Conservation (phyloP, 2,888 invertebrate species). For the Phytoseiulus persimilis region DNA sequence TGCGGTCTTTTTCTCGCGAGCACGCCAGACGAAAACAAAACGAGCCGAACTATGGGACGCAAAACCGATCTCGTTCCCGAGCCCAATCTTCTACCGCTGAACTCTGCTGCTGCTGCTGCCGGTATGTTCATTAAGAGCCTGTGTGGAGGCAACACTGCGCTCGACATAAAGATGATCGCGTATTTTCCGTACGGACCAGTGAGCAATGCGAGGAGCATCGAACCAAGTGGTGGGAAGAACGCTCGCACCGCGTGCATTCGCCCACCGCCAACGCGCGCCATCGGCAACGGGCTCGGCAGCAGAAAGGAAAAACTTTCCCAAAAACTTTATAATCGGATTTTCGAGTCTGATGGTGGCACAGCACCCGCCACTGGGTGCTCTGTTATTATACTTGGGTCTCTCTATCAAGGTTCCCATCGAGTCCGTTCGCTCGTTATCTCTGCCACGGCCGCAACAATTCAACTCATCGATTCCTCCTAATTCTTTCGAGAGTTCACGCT, state of each 20-base stretch:
- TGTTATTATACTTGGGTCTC: background rate
- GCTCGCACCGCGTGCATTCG: background rate
- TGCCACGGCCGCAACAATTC: background rate
- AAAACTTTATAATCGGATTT: background rate
- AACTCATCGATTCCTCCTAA: background rate
- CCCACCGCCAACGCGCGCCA: background rate
- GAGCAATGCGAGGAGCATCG: background rate
- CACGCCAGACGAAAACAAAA: background rate
- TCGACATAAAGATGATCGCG: background rate
- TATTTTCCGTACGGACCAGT: background rate
- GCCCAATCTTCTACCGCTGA: background rate
- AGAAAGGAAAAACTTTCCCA: background rate
- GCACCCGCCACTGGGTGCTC: background rate
- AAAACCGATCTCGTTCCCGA: background rate
- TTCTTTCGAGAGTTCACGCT: background rate
- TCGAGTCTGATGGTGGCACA: background rate
- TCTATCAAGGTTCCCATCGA: background rate
- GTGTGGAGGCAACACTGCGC: background rate
- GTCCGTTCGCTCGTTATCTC: background rate
- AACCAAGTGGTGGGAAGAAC: background rate
- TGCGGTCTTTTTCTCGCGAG: background rate
- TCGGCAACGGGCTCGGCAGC: background rate
- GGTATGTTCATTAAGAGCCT: background rate
- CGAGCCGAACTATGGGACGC: background rate
- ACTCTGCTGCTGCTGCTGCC: background rate